Evolutionary conservation across 2,113 vertebrate genomes (phyloP), one percentile per base, ranked within the genome.

Genomic region (Centropus bengalensis): DNA sequence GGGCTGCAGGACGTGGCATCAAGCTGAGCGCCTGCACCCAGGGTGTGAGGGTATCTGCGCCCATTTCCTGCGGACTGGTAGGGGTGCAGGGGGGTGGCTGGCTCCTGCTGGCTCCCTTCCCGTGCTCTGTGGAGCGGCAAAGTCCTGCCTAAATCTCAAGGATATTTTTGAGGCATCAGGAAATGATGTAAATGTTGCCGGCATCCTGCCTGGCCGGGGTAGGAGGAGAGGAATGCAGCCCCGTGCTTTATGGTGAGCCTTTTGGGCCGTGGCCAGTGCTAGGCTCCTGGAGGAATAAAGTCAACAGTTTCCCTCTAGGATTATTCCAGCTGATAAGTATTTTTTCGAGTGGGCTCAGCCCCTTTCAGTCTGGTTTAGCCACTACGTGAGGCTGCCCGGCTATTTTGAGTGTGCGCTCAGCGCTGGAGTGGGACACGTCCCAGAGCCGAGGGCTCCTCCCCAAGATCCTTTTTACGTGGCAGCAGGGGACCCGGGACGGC

Each of bases 81-180:
- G 6, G n/a, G 21, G 14, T 60, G 49, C 32, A 3, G 5, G 18
- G 32, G n/a, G 32, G 10, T 40, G 68, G 13, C 32, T 38, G 54
- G 23, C 38, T 89, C 58, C 82, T 80, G 71, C 62, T 1, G 0
- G 21, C 63, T 88, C 45, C 69, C 13, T 58, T 30, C 55, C 76
- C 1, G 0, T 6, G 17, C 52, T 64, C 70, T 0, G 0, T 47
- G 80, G 14, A 24, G 55, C 21, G 32, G 23, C n/a, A 45, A 47
- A 4, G 59, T 38, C 86, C 86, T 88, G 76, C 64, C 66, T 73
- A 68, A 33, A 69, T 38, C 63, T 38, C 6, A 38, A 78, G 71
- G 83, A 19, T 91, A 30, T 89, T 83, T 84, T 60, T 26, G 88
- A 78, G 69, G 77, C 78, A 30, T 81, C 12, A 10, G 94, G 96